Percentiles rank a stretch among this genome's conserved stretches.
These are phyloP conservation scores for Paramuricea clavata DNA, from an alignment of 92 coral and sea anemone genomes.

Conservation along the genomic window DNA sequence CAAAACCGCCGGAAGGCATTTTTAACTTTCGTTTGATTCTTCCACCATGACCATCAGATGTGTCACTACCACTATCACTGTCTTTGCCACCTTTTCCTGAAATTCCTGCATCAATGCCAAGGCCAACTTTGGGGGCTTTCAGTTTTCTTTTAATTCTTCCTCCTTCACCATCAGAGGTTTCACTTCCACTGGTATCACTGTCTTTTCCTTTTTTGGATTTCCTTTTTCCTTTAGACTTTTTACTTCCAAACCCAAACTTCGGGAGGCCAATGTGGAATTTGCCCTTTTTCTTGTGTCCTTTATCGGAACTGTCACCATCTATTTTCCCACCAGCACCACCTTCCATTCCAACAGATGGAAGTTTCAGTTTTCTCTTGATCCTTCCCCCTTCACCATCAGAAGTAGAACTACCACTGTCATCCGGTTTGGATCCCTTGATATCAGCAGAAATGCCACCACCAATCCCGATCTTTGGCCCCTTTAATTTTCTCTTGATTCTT, in stretches of 20 bases:
- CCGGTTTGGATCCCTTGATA: neutral
- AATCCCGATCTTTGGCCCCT: neutral
- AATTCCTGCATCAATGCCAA: neutral
- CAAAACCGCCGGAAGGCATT: constrained; percentile 20
- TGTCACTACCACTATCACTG: constrained; percentile 26
- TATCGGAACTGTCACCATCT: constrained; percentile 12
- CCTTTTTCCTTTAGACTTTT: neutral
- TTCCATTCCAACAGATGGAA: constrained; percentile 21
- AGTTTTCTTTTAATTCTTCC: constrained; percentile 42
- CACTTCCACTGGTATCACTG: constrained; percentile 43
- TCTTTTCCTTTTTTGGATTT: constrained; percentile 36
- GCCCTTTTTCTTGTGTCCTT: constrained; percentile 14
- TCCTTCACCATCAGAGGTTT: constrained; percentile 47
- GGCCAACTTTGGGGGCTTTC: neutral
- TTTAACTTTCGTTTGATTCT: constrained; percentile 28
- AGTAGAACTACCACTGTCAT: neutral
- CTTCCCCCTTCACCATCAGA: constrained; percentile 48
- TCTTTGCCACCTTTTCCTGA: neutral
- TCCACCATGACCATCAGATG: constrained; percentile 46
- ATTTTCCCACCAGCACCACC: neutral
- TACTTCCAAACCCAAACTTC: constrained; percentile 17
- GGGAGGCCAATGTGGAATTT: neutral
- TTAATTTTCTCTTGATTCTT: neutral
- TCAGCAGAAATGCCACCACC: neutral
- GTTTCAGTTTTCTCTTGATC: constrained; percentile 37